These are phyloP conservation scores for Dolichoris vasculosae DNA, from an alignment of 1,140 invertebrate species.

Conservation along the genomic window DNA sequence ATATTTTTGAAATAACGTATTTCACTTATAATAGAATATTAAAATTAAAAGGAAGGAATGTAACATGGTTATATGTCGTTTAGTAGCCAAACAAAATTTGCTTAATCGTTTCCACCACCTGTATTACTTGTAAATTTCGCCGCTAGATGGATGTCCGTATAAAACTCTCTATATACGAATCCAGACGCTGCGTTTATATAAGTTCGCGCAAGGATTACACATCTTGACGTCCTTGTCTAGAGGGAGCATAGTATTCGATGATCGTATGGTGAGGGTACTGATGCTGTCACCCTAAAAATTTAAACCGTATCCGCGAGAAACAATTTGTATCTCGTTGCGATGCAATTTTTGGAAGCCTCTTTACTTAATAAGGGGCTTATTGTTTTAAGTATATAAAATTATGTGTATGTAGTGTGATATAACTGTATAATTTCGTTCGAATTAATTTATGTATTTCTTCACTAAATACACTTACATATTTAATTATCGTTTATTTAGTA, in stretches of 20 bases:
- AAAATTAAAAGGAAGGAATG: too few relatives aligned
- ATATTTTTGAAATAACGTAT: too few relatives aligned
- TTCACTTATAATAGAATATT: too few relatives aligned
- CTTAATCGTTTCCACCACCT: background rate
- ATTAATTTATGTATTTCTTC: too few relatives aligned
- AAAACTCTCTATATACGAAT: conserved; percentile 50
- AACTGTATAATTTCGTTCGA: too few relatives aligned
- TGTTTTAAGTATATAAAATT: background rate
- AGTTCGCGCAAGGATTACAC: too few relatives aligned
- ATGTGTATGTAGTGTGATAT: too few relatives aligned
- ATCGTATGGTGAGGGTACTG: conserved; percentile 82
- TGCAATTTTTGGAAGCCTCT: conserved; percentile 81
- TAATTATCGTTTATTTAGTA: too few relatives aligned
- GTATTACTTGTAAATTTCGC: background rate
- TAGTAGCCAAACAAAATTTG: too few relatives aligned
- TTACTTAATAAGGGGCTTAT: conserved; percentile 78
- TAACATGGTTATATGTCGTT: too few relatives aligned
- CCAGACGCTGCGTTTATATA: background rate
- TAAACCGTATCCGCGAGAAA: conserved; percentile 74
- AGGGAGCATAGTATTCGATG: conserved; percentile 83
- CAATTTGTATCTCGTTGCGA: conserved; percentile 66
- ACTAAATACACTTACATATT: too few relatives aligned
- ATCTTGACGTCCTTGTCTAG: conserved; percentile 77
- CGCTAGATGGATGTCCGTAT: conserved; percentile 59
- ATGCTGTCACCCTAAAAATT: conserved; percentile 78